Evolutionary conservation across 2,113 vertebrate species (phyloP).

Genomic region (Oryzias celebensis): DNA sequence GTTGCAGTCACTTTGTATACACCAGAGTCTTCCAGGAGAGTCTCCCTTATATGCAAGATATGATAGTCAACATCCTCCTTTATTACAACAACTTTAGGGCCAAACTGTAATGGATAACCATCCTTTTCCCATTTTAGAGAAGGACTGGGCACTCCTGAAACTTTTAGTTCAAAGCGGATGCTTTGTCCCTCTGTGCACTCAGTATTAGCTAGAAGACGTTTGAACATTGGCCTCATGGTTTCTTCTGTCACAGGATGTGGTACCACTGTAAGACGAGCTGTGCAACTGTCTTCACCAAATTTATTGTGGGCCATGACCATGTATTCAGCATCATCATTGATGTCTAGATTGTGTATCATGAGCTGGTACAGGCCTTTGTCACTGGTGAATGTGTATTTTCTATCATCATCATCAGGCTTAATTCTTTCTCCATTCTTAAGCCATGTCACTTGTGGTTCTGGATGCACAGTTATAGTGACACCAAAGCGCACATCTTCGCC

Average conservation of each 20-base stretch:
- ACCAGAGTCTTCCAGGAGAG: constrained; percentile 91
- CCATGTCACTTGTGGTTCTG: constrained; percentile 94
- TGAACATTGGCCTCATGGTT: constrained; percentile 96
- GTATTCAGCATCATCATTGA: constrained; percentile 91
- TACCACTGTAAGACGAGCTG: constrained; percentile 88
- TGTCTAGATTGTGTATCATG: constrained; percentile 86
- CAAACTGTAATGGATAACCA: constrained; percentile 84
- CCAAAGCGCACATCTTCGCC: constrained; percentile 96
- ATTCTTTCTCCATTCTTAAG: constrained; percentile 95
- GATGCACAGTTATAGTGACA: constrained; percentile 97
- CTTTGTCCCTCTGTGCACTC: constrained; percentile 93
- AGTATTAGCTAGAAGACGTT: constrained; percentile 90
- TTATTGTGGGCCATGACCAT: constrained; percentile 91
- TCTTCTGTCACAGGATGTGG: constrained; percentile 86
- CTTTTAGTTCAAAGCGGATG: constrained; percentile 90
- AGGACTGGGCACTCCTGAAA: constrained; percentile 87
- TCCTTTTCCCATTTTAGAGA: constrained; percentile 94
- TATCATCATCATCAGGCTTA: constrained; percentile 87
- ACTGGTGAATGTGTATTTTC: constrained; percentile 91
- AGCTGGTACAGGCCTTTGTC: constrained; percentile 98
- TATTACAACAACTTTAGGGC: constrained; percentile 87
- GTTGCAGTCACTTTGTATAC: constrained; percentile 94
- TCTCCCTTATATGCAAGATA: constrained; percentile 90
- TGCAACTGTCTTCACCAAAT: constrained; percentile 96
- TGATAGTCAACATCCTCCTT: constrained; percentile 90